Conservation (phyloP, 37 sponge, comb jelly and placozoan genomes). For the Chondrosia reniformis region DNA sequence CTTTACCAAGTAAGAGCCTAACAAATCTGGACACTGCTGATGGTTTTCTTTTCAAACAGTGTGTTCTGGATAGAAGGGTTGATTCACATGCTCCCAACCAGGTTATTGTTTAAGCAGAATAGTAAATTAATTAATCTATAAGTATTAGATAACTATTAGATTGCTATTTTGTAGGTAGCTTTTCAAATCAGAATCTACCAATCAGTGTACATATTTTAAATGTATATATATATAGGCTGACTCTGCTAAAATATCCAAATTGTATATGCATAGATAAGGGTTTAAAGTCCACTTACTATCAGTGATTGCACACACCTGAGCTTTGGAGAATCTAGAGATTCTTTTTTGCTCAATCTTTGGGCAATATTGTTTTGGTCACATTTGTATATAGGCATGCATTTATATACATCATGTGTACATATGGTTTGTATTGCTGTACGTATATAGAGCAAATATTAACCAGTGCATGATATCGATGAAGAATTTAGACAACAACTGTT, state of each 20-base stretch:
- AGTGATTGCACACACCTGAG: neutral
- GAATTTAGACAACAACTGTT: neutral
- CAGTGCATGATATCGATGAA: neutral
- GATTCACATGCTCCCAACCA: conserved; percentile 56
- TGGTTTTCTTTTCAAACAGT: conserved; percentile 72
- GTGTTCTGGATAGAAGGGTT: conserved; percentile 56
- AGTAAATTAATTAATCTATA: no score
- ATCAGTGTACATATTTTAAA: no score
- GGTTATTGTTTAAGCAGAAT: no score
- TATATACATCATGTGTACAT: neutral
- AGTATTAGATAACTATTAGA: no score
- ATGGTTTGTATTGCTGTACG: neutral
- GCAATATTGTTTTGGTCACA: neutral
- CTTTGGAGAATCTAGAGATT: neutral
- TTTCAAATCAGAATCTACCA: no score
- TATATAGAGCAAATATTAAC: no score
- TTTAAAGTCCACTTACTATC: neutral
- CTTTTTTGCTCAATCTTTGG: neutral
- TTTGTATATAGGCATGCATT: no score
- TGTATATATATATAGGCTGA: no score
- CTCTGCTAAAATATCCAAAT: neutral
- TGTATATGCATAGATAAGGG: neutral
- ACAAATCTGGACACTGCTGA: conserved; percentile 46
- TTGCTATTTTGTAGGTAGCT: no score
- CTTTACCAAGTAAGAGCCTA: neutral